phyloP scores from a whole-genome alignment of 1,140 invertebrate species.

The Megalopta genalis region DNA sequence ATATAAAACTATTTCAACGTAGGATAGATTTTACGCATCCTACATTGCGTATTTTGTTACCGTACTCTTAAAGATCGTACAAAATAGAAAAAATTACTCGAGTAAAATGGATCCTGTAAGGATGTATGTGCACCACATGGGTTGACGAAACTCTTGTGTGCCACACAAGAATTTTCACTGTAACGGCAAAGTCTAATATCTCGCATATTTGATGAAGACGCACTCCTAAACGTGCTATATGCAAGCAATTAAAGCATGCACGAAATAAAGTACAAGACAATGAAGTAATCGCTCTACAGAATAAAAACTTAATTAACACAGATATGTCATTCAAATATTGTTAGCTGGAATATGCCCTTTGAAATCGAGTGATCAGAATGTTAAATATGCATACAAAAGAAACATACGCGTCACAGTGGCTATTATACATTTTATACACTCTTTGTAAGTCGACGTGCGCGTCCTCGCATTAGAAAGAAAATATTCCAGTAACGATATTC shows the following conservation, averaged over 20 bases:
- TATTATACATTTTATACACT: not conserved
- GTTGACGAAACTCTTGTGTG: slow-evolving; percentile 14
- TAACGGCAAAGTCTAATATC: slow-evolving; percentile 46
- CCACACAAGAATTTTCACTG: slow-evolving; percentile 32
- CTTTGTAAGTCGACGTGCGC: not conserved
- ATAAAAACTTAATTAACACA: slow-evolving; percentile 54
- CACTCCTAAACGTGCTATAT: slow-evolving; percentile 55
- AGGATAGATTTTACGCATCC: not conserved
- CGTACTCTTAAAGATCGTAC: not conserved
- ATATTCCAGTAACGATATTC: slow-evolving; percentile 56
- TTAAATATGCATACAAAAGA: not conserved
- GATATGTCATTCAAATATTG: slow-evolving; percentile 48
- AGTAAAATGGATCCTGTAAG: not conserved
- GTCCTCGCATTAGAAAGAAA: slow-evolving; percentile 17
- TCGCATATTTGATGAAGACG: slow-evolving; percentile 42
- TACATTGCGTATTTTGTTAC: not conserved
- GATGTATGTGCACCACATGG: slow-evolving; percentile 9
- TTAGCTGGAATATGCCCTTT: slow-evolving; percentile 53
- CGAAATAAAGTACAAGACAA: slow-evolving; percentile 69
- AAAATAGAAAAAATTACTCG: slow-evolving; percentile 5
- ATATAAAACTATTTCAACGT: not conserved
- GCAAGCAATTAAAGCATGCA: slow-evolving; percentile 75
- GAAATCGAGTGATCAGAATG: not conserved
- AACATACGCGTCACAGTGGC: not conserved
- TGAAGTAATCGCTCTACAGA: slow-evolving; percentile 63